These are phyloP conservation scores for Sander lucioperca DNA, from an alignment of 2,113 vertebrate species.

Conservation along the genomic window DNA sequence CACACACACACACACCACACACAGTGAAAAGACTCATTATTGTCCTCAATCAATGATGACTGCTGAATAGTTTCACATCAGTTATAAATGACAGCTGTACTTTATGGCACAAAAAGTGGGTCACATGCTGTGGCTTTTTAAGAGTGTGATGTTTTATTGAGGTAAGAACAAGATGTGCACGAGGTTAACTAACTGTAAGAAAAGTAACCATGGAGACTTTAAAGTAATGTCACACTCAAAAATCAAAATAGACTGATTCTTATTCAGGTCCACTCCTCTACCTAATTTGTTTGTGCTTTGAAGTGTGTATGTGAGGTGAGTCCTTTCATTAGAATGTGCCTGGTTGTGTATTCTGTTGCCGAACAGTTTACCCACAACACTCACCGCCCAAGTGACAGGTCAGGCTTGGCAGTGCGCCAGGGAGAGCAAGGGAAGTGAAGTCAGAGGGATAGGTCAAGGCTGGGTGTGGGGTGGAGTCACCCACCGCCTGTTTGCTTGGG, in stretches of 20 bases:
- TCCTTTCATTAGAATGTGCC: slow-evolving; percentile 50
- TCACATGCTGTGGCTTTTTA: slow-evolving; percentile 18
- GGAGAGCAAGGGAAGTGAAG: slow-evolving; percentile 57
- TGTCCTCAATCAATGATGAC: slow-evolving; percentile 25
- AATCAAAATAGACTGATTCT: neutral
- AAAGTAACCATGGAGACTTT: neutral
- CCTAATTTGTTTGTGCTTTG: slow-evolving; percentile 49
- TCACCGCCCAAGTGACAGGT: slow-evolving; percentile 71
- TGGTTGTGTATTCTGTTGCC: slow-evolving; percentile 51
- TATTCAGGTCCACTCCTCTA: slow-evolving; percentile 32
- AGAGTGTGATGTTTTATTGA: slow-evolving; percentile 17
- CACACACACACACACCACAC: neutral
- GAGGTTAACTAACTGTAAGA: neutral
- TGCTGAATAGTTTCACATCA: slow-evolving; percentile 34
- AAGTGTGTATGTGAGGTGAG: slow-evolving; percentile 49
- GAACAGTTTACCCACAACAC: slow-evolving; percentile 59
- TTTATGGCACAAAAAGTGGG: slow-evolving; percentile 14
- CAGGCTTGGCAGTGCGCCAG: slow-evolving; percentile 61
- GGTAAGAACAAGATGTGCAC: slow-evolving; percentile 3
- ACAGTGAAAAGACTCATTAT: slow-evolving; percentile 1
- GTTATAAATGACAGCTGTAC: slow-evolving; percentile 37
- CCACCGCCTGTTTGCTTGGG: slow-evolving; percentile 42
- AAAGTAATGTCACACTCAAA: neutral
- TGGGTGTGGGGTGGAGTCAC: slow-evolving; percentile 55
- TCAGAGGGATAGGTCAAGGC: slow-evolving; percentile 66